Percentiles rank a stretch among this genome's conserved stretches.
Evolutionary conservation across 2,113 vertebrate species (phyloP).

Genomic region (Nibea albiflora): DNA sequence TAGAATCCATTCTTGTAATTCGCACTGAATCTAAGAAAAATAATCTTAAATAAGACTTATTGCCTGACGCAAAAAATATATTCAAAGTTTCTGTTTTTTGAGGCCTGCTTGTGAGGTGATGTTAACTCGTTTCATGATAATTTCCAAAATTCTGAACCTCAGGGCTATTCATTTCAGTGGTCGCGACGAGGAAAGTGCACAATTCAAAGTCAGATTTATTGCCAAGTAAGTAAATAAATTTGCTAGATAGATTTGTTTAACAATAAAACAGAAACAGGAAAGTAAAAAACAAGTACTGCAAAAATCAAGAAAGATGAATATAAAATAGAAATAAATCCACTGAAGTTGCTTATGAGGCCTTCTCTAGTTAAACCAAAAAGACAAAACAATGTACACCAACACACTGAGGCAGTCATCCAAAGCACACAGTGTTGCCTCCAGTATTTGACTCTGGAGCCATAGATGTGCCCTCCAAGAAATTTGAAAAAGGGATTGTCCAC

Average conservation of each 20-base stretch:
- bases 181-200: neutral
- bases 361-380: neutral
- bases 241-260: neutral
- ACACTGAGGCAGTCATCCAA: neutral
- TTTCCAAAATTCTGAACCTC: neutral
- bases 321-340: neutral
- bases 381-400: neutral
- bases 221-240: neutral
- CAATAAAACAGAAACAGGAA: neutral
- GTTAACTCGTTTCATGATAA: neutral
- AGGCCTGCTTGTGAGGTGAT: neutral
- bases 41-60: neutral
- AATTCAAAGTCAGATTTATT: neutral
- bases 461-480: conserved; percentile 10
- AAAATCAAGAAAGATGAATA: neutral
- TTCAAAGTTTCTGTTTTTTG: neutral
- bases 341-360: neutral
- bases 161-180: neutral
- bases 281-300: neutral
- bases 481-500: neutral
- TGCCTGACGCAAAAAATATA: neutral
- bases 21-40: too few relatives aligned
- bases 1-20: neutral
- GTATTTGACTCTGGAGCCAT: conserved; percentile 5
- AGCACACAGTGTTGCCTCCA: neutral